These are phyloP conservation scores for Danionella dracula DNA, from an alignment of 2,797 vertebrate genomes.

Conservation along the genomic window DNA sequence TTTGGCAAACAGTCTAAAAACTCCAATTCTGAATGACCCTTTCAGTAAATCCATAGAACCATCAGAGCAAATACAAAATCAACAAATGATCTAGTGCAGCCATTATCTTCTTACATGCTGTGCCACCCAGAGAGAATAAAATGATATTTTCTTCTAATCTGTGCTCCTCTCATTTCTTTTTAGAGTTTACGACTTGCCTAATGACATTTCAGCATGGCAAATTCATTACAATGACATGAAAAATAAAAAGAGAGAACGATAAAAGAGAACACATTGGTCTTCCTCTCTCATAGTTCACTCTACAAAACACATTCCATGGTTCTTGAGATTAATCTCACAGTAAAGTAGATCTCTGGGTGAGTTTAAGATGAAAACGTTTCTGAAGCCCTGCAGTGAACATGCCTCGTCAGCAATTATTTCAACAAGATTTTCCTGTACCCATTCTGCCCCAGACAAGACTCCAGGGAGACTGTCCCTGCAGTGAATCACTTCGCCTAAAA, in stretches of 20 bases:
- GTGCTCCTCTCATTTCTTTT: not conserved
- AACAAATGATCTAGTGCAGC: not conserved
- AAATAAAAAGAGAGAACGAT: not conserved
- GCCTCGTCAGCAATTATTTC: not conserved
- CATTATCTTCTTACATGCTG: not conserved
- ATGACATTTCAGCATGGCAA: not conserved
- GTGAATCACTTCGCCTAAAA: constrained; percentile 15
- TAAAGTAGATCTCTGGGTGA: not conserved
- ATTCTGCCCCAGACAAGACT: not conserved
- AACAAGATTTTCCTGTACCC: not conserved
- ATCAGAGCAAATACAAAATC: not conserved
- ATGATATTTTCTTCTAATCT: not conserved
- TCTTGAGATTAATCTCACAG: not conserved
- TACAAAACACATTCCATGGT: not conserved
- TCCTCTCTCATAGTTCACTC: not conserved
- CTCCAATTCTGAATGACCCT: too few relatives aligned
- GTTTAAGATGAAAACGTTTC: not conserved
- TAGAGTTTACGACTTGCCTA: not conserved
- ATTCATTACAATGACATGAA: not conserved
- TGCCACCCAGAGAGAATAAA: not conserved
- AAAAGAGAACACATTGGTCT: not conserved
- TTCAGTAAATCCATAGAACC: not conserved
- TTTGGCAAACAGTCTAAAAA: too few relatives aligned
- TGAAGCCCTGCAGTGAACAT: not conserved
- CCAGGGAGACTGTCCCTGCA: not conserved